phyloP scores from a whole-genome alignment of 2,797 vertebrate species.

The Acanthiza pusilla region DNA sequence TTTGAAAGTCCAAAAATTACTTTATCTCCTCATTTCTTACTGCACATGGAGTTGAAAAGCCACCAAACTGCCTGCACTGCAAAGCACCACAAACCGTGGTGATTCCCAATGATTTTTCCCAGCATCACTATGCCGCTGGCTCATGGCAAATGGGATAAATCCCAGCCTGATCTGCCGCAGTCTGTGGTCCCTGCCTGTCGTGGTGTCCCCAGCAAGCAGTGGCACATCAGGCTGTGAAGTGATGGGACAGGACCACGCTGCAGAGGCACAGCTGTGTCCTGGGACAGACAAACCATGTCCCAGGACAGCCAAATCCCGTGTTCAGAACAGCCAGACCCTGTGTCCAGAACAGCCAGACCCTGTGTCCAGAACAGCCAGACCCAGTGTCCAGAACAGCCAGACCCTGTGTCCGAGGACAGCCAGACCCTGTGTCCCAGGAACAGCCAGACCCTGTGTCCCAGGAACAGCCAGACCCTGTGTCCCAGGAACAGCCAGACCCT shows the following conservation, averaged over 20 bases:
- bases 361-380: too few species aligned
- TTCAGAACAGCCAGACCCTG: background rate
- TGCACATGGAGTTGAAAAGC: background rate
- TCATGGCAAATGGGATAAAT: background rate
- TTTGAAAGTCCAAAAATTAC: background rate
- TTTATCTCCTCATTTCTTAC: background rate
- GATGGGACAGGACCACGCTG: background rate
- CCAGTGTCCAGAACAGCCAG: too few species aligned
- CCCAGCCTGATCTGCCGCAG: background rate
- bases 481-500: background rate
- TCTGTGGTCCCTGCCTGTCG: background rate
- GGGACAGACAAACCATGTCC: background rate
- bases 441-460: too few species aligned
- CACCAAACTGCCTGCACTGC: background rate
- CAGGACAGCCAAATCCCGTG: background rate
- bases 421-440: too few species aligned
- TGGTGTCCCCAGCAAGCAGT: background rate
- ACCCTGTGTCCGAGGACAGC: too few species aligned
- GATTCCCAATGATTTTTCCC: background rate
- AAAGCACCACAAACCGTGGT: fast-evolving
- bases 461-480: too few species aligned
- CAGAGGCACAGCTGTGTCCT: background rate
- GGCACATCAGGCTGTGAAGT: background rate
- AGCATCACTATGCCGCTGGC: fast-evolving
- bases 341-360: fast-evolving